Evolutionary conservation across 2,888 invertebrate genomes (phyloP).

Genomic region (Tipula lateralis): DNA sequence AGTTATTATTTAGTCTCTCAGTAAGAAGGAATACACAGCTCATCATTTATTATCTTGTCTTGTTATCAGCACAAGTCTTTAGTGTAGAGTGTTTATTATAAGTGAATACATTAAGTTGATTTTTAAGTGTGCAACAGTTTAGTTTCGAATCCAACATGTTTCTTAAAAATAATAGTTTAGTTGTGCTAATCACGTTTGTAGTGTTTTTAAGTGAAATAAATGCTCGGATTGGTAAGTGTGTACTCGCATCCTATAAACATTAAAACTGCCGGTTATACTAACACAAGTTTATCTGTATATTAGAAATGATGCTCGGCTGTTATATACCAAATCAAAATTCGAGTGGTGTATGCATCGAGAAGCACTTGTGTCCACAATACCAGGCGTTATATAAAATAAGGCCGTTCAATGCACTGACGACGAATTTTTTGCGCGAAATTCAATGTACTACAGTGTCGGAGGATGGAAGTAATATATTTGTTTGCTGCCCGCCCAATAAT

Average conservation of each 20-base stretch:
- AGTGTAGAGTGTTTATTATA: too few relatives aligned
- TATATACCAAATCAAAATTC: conserved; percentile 7
- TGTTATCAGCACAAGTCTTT: background rate
- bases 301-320: background rate
- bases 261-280: background rate
- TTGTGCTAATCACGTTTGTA: background rate
- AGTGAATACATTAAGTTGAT: background rate
- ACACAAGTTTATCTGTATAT: too few relatives aligned
- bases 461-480: background rate
- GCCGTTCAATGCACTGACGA: background rate
- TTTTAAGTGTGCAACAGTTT: background rate
- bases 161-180: background rate
- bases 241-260: background rate
- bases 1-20: background rate
- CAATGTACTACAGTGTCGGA: background rate
- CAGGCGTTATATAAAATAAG: background rate
- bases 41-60: background rate
- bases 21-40: background rate
- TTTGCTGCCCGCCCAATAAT: conserved; percentile 24
- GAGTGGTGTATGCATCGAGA: background rate
- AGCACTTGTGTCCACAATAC: conserved; percentile 25
- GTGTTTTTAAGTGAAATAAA: background rate
- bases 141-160: background rate
- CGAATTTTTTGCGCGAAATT: conserved; percentile 1
- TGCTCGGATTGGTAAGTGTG: background rate